Percentiles rank a stretch among this genome's conserved stretches.
These are phyloP conservation scores for Agrotis puta DNA, from an alignment of 2,888 invertebrate genomes.

Conservation along the genomic window DNA sequence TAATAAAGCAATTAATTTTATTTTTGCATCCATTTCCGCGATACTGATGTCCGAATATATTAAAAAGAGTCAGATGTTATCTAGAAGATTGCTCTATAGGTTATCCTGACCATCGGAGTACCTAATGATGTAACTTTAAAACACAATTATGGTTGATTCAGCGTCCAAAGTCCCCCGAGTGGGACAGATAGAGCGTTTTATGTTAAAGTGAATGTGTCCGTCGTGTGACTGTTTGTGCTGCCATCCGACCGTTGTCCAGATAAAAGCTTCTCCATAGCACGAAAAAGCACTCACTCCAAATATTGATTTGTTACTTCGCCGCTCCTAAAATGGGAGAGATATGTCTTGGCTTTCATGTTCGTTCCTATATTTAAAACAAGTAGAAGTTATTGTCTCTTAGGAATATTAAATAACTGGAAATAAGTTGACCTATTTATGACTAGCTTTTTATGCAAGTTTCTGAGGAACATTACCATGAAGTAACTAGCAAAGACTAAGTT, in stretches of 20 bases:
- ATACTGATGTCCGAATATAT: constrained; percentile 5
- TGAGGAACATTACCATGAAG: neutral
- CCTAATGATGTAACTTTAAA: constrained; percentile 49
- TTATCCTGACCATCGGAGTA: constrained; percentile 25
- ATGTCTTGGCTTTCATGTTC: constrained; percentile 81
- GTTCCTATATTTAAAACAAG: constrained; percentile 76
- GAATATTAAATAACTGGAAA: constrained; percentile 49
- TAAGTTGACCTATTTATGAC: constrained; percentile 53
- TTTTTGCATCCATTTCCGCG: constrained; percentile 35
- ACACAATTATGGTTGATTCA: constrained; percentile 48
- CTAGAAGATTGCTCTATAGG: constrained; percentile 37
- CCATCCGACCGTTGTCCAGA: constrained; percentile 90
- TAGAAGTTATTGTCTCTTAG: constrained; percentile 69
- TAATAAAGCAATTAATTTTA: constrained; percentile 31
- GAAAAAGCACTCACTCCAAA: constrained; percentile 91
- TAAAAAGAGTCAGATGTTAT: constrained; percentile 38
- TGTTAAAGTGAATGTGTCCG: constrained; percentile 88
- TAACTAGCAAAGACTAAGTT: neutral
- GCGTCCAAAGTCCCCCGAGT: constrained; percentile 35
- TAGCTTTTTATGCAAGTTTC: constrained; percentile 2
- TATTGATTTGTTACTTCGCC: constrained; percentile 90
- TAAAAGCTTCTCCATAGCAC: constrained; percentile 91
- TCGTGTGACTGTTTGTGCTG: constrained; percentile 88
- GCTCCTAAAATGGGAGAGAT: constrained; percentile 86
- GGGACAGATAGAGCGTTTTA: constrained; percentile 75